These are phyloP conservation scores for Boloria euphrosyne DNA, from an alignment of 2,888 invertebrate species.

Conservation along the genomic window DNA sequence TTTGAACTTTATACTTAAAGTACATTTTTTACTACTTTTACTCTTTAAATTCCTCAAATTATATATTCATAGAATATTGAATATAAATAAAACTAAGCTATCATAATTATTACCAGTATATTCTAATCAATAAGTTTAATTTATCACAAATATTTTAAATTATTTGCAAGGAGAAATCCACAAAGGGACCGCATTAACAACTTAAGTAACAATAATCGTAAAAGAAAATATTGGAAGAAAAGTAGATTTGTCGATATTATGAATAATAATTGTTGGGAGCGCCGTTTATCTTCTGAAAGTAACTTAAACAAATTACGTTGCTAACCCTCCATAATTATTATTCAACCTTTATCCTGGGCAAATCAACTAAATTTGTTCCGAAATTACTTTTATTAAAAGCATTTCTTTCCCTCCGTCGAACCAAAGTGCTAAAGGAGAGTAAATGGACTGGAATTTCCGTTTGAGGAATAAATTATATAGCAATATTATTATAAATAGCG, in stretches of 20 bases:
- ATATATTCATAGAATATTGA: no score
- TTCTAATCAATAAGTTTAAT: no score
- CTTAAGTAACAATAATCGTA: no score
- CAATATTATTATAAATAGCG: constrained; percentile 67
- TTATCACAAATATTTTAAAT: no score
- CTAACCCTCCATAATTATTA: constrained; percentile 66
- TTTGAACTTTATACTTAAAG: no score
- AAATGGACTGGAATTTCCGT: constrained; percentile 77
- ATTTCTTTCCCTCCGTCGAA: constrained; percentile 71
- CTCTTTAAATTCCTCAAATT: no score
- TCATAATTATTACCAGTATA: no score
- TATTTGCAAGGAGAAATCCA: no score
- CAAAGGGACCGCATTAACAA: no score
- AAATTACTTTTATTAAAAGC: constrained; percentile 79
- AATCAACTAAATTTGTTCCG: constrained; percentile 73
- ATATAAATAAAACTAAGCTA: no score
- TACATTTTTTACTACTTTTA: no score
- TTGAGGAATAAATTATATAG: constrained; percentile 70
- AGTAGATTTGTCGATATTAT: constrained; percentile 31
- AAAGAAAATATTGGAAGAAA: constrained; percentile 3
- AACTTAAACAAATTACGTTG: constrained; percentile 65
- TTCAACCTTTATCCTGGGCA: constrained; percentile 71
- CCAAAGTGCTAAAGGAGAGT: constrained; percentile 75
- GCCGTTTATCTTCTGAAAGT: constrained; percentile 43
- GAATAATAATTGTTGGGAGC: constrained; percentile 31